Conservation (phyloP, 2,113 vertebrate genomes). For the Tamias sibiricus region DNA sequence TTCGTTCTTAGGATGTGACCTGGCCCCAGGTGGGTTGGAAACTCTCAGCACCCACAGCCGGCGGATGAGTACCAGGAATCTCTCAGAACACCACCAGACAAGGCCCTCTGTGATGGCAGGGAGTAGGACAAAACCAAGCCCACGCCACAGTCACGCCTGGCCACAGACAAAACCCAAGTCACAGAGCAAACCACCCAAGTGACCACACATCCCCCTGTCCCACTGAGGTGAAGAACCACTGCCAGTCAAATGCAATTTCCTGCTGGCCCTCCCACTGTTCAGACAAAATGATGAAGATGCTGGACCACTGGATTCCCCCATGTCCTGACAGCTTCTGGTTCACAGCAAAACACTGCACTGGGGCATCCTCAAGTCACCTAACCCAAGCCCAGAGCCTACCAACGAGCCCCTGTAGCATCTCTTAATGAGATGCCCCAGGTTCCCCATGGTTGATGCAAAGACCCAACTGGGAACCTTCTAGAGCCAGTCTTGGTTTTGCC, state of each 20-base stretch:
- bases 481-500: not conserved
- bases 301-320: not conserved
- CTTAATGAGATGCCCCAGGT: not conserved
- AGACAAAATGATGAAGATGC: not conserved
- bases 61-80: not conserved
- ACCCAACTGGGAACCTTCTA: not conserved
- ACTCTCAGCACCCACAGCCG: not conserved
- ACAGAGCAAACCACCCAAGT: not conserved
- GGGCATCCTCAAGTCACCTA: not conserved
- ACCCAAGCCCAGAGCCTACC: not conserved
- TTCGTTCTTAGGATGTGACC: not conserved
- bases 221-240: not conserved
- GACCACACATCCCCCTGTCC: accelerated
- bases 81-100: not conserved
- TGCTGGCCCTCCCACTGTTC: not conserved
- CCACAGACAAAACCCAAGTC: not conserved
- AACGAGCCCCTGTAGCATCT: not conserved
- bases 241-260: not conserved
- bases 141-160: not conserved
- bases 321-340: not conserved
- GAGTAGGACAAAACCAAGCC: not conserved
- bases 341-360: not conserved
- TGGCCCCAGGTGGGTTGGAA: no score
- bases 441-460: not conserved
- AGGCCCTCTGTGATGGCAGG: not conserved